Evolutionary conservation across 2,888 invertebrate species (phyloP), one percentile per base, ranked within the genome.

Genomic region (Drosophila mettleri): DNA sequence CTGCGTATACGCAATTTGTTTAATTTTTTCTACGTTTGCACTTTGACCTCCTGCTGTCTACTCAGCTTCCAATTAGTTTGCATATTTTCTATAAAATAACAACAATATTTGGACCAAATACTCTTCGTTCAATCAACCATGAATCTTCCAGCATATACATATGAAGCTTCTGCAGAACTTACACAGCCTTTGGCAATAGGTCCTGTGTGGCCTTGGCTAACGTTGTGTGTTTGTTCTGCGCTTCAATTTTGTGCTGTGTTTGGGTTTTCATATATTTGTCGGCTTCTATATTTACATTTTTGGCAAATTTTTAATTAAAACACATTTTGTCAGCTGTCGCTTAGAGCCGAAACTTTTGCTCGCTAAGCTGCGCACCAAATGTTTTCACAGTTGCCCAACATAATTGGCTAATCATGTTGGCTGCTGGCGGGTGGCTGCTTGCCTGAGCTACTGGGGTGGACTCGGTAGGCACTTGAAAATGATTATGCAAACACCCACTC

Each of bases 331-430:
- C 86, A 85, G 82, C 80, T 81, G 80, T 85, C 87, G 82, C 68
- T 86, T 86, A 51, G 80, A 84, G 78, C 60, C 18, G 18, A 64
- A 81, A 81, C 62, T 77, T 77, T 72, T 53, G 65, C 59, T 70
- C 58, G 55, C 59, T 75, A 70, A 79, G 76, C 76, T 77, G 78
- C 58, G 45, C 63, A 36, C 38, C 68, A 55, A 78, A 58, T 75
- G 78, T 63, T 63, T 60, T 57, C 57, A 60, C 63, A 46, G 78
- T 41, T 51, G 49, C 66, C 62, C 45, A 48, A 60, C 79, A 85
- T 82, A 82, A 87, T 87, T 82, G 81, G 86, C 81, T 82, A 87
- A 85, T 82, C 87, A 82, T 86, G 81, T 80, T 79, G 61, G 43
- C 43, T 69, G 29, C 43, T 24, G 43, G 4, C 3, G 18, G 22